A percentile compares a stretch with the other conserved stretches of the same genome.
phyloP scores from a whole-genome alignment of 2,888 invertebrate species.

The Uloborus plumipes region DNA sequence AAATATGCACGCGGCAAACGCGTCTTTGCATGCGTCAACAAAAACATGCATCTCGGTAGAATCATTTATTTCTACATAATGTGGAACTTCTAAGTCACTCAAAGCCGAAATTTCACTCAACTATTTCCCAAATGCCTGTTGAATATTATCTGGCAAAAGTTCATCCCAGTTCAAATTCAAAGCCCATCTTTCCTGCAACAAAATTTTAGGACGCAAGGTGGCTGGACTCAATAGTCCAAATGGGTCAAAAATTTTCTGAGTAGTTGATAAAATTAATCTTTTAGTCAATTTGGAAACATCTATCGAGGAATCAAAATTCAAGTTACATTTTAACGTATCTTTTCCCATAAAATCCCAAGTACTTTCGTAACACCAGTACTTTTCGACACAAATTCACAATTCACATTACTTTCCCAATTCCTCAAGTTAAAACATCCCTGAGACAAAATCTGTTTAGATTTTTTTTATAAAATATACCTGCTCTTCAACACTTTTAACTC shows the following conservation, averaged over 20 bases:
- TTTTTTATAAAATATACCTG: slow-evolving; percentile 17
- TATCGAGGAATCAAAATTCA: slow-evolving; percentile 10
- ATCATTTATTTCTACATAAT: background rate
- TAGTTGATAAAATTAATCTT: background rate
- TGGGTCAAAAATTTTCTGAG: too few species aligned
- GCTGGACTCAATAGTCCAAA: too few species aligned
- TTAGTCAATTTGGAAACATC: slow-evolving; percentile 5
- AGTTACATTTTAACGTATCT: slow-evolving; percentile 3
- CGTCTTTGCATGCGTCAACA: background rate
- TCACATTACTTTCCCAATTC: slow-evolving; percentile 21
- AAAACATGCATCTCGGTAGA: background rate
- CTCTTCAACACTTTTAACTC: slow-evolving; percentile 9
- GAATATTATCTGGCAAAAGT: too few species aligned
- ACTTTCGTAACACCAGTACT: background rate
- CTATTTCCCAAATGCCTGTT: too few species aligned
- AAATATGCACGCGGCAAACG: slow-evolving; percentile 5
- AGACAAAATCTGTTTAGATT: slow-evolving; percentile 9
- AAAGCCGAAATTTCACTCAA: too few species aligned
- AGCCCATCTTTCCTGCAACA: too few species aligned
- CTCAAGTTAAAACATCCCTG: slow-evolving; percentile 26
- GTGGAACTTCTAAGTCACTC: too few species aligned
- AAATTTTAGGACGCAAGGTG: too few species aligned
- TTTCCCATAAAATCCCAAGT: background rate
- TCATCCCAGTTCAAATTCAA: too few species aligned
- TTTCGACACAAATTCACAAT: slow-evolving; percentile 16